Conservation (phyloP, 2,888 invertebrate genomes). For the Cantharis lateralis region DNA sequence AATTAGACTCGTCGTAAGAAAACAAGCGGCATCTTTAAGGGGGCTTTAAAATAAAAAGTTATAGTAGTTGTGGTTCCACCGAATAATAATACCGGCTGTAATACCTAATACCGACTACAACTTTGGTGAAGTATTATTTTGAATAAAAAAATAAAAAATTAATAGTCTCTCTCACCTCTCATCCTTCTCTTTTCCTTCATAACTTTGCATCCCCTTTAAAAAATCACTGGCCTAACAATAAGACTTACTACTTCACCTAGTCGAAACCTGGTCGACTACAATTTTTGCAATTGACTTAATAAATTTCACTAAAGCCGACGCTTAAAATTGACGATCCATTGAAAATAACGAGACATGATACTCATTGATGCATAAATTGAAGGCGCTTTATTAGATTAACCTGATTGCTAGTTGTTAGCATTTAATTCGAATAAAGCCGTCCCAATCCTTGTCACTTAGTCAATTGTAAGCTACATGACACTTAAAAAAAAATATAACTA, state of each 20-base stretch:
- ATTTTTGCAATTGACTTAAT: not conserved
- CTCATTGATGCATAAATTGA: conserved; percentile 31
- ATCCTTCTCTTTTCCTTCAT: not conserved
- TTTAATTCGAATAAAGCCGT: conserved; percentile 22
- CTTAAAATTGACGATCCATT: conserved; percentile 7
- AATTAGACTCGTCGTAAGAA: not conserved
- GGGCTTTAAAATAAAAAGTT: not conserved
- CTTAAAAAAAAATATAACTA: not conserved
- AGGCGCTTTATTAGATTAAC: conserved; percentile 35
- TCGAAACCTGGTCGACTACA: not conserved
- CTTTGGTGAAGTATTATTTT: not conserved
- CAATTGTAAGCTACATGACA: conserved; percentile 11
- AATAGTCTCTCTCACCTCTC: not conserved
- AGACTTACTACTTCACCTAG: not conserved
- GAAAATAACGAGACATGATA: conserved; percentile 24
- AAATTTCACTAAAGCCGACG: not conserved
- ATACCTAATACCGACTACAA: not conserved
- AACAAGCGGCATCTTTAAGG: not conserved
- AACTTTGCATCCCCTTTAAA: not conserved
- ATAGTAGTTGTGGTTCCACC: not conserved
- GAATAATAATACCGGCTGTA: not conserved
- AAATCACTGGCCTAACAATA: not conserved
- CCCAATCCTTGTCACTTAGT: conserved; percentile 20
- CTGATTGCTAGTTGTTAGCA: conserved; percentile 35
- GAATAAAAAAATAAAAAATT: not conserved